Evolutionary conservation across 2,113 vertebrate species (phyloP).

Genomic region (Athene noctua): DNA sequence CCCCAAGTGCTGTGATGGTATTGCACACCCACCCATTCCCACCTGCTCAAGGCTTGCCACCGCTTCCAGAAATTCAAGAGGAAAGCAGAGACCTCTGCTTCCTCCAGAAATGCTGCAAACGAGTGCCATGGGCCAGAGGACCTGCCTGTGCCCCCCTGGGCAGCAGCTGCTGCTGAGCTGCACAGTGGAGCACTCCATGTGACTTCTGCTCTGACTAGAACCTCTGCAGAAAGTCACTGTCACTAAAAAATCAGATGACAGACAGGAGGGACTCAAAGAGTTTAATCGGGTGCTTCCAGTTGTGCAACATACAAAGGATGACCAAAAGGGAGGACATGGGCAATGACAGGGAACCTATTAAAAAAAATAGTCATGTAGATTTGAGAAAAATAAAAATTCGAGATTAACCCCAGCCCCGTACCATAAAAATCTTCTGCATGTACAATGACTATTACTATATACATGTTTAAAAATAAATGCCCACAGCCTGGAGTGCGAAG

Average conservation of each 20-base stretch:
- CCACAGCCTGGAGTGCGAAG: constrained; percentile 1
- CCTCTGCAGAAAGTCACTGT: neutral
- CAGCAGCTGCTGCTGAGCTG: neutral
- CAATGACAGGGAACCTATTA: neutral
- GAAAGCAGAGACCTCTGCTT: neutral
- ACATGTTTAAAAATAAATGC: constrained; percentile 57
- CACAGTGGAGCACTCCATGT: rapidly evolving
- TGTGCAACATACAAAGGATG: constrained; percentile 31
- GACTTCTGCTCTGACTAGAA: neutral
- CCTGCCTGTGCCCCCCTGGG: neutral
- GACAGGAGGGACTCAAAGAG: neutral
- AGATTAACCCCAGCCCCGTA: constrained; percentile 19
- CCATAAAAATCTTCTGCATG: constrained; percentile 55
- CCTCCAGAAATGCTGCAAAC: rapidly evolving
- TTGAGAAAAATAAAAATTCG: constrained; percentile 62
- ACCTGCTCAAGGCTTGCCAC: neutral
- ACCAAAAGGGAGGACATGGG: neutral
- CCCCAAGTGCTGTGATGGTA: rapidly evolving
- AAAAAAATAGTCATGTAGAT: constrained; percentile 36
- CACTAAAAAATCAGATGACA: neutral
- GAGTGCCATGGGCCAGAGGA: rapidly evolving
- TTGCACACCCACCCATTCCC: neutral
- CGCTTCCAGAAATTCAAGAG: neutral
- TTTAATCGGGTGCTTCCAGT: constrained; percentile 53
- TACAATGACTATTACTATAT: constrained; percentile 51